Base-by-base conservation (phyloP, 2,888 invertebrate genomes). In the Dusona sp. region DNA sequence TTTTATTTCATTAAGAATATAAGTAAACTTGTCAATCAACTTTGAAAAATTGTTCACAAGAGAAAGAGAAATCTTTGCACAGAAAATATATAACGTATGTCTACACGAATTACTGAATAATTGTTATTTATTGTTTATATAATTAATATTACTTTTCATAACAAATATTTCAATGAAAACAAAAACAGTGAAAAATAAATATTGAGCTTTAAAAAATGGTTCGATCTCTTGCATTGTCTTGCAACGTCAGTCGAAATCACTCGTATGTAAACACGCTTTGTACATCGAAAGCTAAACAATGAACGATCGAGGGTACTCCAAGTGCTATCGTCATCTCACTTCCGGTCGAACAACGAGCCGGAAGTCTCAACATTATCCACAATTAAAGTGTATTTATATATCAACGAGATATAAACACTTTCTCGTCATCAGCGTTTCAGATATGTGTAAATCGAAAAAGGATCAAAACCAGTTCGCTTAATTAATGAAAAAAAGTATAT, bases 361-460 rank as follows among this genome's bases (percentile, higher is more conserved):
- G 85, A 85, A 79, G 64, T 80, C 67, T 68, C 83, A 45, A 81
- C 79, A 45, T 74, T 84, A 42, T 11, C 16, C 29, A 73, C 33
- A 22, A 51, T 0, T 29, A 65, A 64, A 13, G 19, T 64, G 33
- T 29, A 48, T 45, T 22, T 11, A n/a, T 29, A 16, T 61, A 45
- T 68, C 19, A 68, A 68, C 11, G 48, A 48, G 64, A 51, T n/a
- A 48, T 51, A 72, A 72, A 0, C 11, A 48, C 33, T 68, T 68
- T n/a, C 1, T 11, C 19, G 36, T 29, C 1, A 33, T 65, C 36
- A 22, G 42, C 42, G 68, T 45, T 68, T 65, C 25, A 29, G 8
- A 57, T 25, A 25, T 13, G 57, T 29, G 57, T 9, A 29, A 11
- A 29, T 57, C 13, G 25, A 29, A 13, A 1, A 25, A 25, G 8